A percentile compares a stretch with the other conserved stretches of the same genome.
phyloP scores from a whole-genome alignment of 2,888 invertebrate species.

The Acholoe squamosa region DNA sequence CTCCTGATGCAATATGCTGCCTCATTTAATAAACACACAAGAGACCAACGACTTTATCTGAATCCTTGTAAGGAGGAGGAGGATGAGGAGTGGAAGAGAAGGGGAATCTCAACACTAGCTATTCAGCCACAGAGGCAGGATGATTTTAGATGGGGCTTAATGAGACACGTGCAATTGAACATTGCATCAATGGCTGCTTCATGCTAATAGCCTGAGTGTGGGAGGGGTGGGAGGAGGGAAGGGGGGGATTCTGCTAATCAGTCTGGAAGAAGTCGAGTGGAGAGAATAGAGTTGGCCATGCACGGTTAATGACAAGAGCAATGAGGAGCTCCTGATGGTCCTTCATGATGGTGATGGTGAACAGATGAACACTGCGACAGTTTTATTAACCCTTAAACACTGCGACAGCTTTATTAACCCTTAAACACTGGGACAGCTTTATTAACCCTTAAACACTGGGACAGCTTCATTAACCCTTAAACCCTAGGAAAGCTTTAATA shows the following conservation, averaged over 20 bases:
- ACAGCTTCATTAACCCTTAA: too few species aligned
- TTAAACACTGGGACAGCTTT: too few species aligned
- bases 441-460: too few species aligned
- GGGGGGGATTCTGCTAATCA: background rate
- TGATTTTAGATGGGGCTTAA: background rate
- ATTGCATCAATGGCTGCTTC: background rate
- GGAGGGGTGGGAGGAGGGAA: background rate
- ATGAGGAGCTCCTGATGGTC: background rate
- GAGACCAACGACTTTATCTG: too few species aligned
- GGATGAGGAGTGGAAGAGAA: background rate
- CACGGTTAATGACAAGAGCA: background rate
- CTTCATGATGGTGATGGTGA: too few species aligned
- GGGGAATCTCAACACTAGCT: background rate
- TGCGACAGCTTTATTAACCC: too few species aligned
- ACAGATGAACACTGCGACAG: too few species aligned
- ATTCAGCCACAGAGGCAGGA: background rate
- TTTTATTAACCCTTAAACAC: too few species aligned
- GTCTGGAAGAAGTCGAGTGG: background rate
- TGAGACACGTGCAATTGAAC: constrained; percentile 19
- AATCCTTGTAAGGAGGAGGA: too few species aligned
- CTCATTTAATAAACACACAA: too few species aligned
- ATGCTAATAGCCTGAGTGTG: background rate
- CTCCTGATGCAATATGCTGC: too few species aligned
- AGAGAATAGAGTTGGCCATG: constrained; percentile 11
- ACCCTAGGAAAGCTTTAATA: too few species aligned